Conservation (phyloP, 2,797 vertebrate species). For the Iguana delicatissima region DNA sequence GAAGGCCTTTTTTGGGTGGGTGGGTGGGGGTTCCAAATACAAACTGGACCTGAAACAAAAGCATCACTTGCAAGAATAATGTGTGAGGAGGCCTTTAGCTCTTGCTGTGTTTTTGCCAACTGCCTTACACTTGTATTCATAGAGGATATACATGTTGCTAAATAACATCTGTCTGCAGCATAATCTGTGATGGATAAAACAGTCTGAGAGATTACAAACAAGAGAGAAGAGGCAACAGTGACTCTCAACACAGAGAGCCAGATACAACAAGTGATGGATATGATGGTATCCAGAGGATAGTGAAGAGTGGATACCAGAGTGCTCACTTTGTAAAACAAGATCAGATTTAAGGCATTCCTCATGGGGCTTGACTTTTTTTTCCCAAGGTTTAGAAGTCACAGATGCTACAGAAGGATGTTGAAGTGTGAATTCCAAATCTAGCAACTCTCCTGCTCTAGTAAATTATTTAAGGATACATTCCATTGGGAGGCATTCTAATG, state of each 20-base stretch:
- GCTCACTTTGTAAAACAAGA: slow-evolving; percentile 53
- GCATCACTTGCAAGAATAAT: neutral
- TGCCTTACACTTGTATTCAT: neutral
- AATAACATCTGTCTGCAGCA: slow-evolving; percentile 25
- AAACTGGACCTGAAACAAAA: neutral
- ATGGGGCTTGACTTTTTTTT: neutral
- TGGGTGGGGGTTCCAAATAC: neutral
- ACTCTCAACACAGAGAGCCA: slow-evolving; percentile 39
- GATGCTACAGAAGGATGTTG: neutral
- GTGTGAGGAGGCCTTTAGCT: neutral
- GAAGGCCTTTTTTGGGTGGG: neutral
- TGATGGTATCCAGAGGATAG: slow-evolving; percentile 62
- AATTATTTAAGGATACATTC: slow-evolving; percentile 24
- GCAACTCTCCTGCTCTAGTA: slow-evolving; percentile 8
- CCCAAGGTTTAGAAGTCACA: slow-evolving; percentile 10
- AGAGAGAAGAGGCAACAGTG: slow-evolving; percentile 43
- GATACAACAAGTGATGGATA: slow-evolving; percentile 53
- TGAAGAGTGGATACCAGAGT: slow-evolving; percentile 45
- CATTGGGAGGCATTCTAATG: neutral
- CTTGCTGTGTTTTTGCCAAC: neutral
- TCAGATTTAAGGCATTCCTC: slow-evolving; percentile 57
- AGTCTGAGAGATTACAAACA: slow-evolving; percentile 55
- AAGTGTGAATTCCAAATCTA: slow-evolving; percentile 22
- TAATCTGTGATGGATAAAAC: slow-evolving; percentile 39
- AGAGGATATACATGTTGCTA: slow-evolving; percentile 5